Evolutionary conservation across 2,797 vertebrate genomes (phyloP), one percentile per base, ranked within the genome.

Genomic region (Hoplostethus mediterraneus): DNA sequence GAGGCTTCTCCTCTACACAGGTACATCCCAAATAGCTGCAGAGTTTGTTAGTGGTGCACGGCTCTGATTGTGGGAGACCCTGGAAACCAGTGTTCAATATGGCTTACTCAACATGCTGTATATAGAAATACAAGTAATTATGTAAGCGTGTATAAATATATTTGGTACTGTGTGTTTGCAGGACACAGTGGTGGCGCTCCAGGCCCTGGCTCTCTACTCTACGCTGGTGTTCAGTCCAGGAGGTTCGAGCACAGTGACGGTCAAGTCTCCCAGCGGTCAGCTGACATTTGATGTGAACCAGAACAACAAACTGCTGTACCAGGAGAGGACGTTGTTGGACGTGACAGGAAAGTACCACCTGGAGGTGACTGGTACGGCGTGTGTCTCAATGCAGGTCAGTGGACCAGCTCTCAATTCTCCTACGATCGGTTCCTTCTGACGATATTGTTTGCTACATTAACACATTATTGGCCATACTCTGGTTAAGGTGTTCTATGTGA

Each of bases 1-100:
- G 96, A 1, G 96, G 95, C 40, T 97, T 96, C 89, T 93, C 92
- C n/a, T 97, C 96, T 58, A 96, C 94, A 57, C 96, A 97, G 95
- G 97, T 97, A 91, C 47, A 13, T 2, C 13, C 28, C 33, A 52
- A 4, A 44, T 9, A 7, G 13, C 17, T 14, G 12, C 10, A 25
- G 7, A 40, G 2, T 33, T 33, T 4, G 33, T 33, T 33, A 21
- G 21, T 21, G 21, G 21, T 21, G 21, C 21, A 21, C 21, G 21
- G 21, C 21, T 21, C 21, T 21, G 21, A 21, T 21, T 21, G 21
- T 21, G 21, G 21, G 21, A 21, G 21, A 21, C 21, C 1, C 21
- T 21, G 21, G 21, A 21, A 21, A 21, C 21, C 21, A 21, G 21
- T 21, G 21, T 33, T 33, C 4, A 33, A 33, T 33, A 33, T 33